Conservation (phyloP, 2,113 vertebrate species). For the Psittacula cyanocephala region DNA sequence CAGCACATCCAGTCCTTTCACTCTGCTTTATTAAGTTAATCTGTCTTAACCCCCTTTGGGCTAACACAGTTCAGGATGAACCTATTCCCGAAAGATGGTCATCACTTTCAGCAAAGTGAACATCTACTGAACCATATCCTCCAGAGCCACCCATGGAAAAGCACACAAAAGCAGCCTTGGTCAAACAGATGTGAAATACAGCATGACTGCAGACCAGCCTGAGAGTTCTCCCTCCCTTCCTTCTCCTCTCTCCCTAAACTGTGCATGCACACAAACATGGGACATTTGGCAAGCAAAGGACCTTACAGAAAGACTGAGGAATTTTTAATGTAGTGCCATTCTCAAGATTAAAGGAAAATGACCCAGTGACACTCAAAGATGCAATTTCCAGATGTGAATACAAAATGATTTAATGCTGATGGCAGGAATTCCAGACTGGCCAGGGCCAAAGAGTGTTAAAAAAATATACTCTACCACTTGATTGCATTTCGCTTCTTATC, state of each 20-base stretch:
- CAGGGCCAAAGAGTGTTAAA: slow-evolving; percentile 40
- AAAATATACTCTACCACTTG: not conserved
- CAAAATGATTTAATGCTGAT: slow-evolving; percentile 46
- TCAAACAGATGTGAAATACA: not conserved
- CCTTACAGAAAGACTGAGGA: slow-evolving; percentile 58
- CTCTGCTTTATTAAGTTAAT: slow-evolving; percentile 50
- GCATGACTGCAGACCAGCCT: not conserved
- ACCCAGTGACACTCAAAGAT: slow-evolving; percentile 54
- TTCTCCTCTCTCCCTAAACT: not conserved
- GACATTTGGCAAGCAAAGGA: slow-evolving; percentile 54
- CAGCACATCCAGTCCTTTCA: not conserved
- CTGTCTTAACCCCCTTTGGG: slow-evolving; percentile 20
- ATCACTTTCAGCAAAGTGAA: slow-evolving; percentile 13
- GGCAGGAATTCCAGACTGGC: slow-evolving; percentile 23
- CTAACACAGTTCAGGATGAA: not conserved
- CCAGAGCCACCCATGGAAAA: slow-evolving; percentile 18
- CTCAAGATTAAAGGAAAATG: slow-evolving; percentile 63
- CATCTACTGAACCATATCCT: slow-evolving; percentile 30
- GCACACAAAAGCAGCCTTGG: not conserved
- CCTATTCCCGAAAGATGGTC: slow-evolving; percentile 18
- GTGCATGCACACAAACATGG: slow-evolving; percentile 54
- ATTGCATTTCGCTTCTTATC: slow-evolving; percentile 28
- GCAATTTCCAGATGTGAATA: slow-evolving; percentile 67
- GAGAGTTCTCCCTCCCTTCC: not conserved
- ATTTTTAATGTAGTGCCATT: slow-evolving; percentile 62